A percentile compares a stretch with the other conserved stretches of the same genome.
Evolutionary conservation across 2,113 vertebrate species (phyloP).

Genomic region (Rynchops niger): DNA sequence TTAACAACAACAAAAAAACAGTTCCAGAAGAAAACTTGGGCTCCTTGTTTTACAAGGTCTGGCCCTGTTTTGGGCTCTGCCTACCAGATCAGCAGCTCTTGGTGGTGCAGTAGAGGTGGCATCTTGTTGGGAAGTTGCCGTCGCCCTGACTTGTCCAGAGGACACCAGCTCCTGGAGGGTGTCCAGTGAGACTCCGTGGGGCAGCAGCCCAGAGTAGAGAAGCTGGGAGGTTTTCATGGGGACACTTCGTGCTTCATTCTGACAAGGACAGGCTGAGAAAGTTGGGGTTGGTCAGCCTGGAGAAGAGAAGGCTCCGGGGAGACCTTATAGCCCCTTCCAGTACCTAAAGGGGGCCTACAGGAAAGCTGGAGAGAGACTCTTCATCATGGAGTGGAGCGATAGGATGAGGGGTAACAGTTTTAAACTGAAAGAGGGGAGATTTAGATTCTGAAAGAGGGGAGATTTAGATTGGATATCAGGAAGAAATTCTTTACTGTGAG

Average conservation of each 20-base stretch:
- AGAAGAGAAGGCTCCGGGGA: not conserved
- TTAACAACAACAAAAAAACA: not conserved
- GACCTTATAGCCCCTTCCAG: not conserved
- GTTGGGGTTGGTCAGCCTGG: not conserved
- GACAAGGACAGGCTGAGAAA: not conserved
- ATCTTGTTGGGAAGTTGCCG: not conserved
- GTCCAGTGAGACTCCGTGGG: fast-evolving
- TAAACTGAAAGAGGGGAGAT: not conserved
- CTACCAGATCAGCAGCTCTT: not conserved
- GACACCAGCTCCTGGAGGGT: not conserved
- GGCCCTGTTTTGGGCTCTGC: not conserved
- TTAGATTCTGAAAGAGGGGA: not conserved
- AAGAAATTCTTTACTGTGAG: not conserved
- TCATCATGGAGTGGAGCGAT: not conserved
- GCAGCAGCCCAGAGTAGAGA: not conserved
- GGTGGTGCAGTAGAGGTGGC: not conserved
- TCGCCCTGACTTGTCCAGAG: not conserved
- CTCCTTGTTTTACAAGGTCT: not conserved
- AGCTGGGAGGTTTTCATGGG: not conserved
- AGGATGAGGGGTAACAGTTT: not conserved
- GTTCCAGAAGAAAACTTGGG: not conserved
- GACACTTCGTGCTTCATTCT: not conserved
- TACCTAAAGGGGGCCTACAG: not conserved
- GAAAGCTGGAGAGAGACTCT: too few species aligned
- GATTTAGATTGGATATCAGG: not conserved